Evolutionary conservation across 2,797 vertebrate species (phyloP).

Genomic region (Falco rusticolus): DNA sequence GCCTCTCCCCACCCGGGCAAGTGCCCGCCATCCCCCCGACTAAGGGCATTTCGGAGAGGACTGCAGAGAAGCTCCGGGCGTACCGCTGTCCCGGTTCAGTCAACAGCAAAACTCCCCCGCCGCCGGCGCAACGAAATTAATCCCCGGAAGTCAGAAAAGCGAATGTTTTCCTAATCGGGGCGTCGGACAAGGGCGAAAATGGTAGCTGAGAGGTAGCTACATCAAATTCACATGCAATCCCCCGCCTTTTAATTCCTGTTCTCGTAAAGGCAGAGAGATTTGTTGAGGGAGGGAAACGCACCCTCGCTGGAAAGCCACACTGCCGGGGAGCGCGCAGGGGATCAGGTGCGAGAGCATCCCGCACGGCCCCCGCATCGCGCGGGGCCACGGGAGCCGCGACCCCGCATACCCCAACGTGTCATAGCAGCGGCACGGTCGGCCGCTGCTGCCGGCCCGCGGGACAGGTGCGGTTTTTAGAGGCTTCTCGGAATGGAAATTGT

Average conservation of each 20-base stretch:
- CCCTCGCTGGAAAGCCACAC: background rate
- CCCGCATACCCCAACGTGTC: background rate
- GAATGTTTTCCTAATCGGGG: background rate
- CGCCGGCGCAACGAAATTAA: background rate
- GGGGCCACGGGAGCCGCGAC: background rate
- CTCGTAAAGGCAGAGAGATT: background rate
- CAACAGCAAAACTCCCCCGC: background rate
- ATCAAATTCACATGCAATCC: background rate
- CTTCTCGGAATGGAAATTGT: background rate
- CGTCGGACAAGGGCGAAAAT: background rate
- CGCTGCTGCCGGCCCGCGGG: background rate
- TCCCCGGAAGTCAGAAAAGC: background rate
- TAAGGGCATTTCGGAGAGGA: background rate
- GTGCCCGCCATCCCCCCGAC: too few species aligned
- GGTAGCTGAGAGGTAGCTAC: background rate
- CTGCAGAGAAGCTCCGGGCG: background rate
- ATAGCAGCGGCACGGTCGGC: background rate
- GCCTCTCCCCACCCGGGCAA: background rate
- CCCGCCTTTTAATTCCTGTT: background rate
- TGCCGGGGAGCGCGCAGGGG: background rate
- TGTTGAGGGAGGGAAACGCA: background rate
- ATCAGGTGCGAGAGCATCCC: background rate
- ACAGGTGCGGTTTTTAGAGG: background rate
- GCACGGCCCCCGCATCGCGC: background rate
- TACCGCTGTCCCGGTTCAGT: background rate